Conservation (phyloP, 2,888 invertebrate species). For the Odiellus spinosus region DNA sequence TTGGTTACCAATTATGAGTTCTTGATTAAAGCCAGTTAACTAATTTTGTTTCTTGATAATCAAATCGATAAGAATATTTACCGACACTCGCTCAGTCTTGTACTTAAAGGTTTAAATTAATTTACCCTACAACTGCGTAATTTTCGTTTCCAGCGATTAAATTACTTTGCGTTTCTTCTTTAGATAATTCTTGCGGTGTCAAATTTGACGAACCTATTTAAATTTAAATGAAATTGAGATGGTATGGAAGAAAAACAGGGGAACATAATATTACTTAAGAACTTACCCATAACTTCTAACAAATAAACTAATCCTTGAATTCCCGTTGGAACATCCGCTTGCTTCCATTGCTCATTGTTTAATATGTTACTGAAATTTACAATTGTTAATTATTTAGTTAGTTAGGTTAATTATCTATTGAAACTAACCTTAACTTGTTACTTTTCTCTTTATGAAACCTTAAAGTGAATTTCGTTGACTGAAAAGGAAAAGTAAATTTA, state of each 20-base stretch:
- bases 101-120: conserved; percentile 2
- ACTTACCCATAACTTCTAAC: conserved; percentile 37
- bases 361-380: conserved; percentile 43
- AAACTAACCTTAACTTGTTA: conserved; percentile 47
- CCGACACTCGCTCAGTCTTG: no score
- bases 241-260: no score
- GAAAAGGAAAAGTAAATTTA: conserved; percentile 36
- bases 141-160: conserved; percentile 30
- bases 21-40: no score
- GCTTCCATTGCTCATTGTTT: conserved; percentile 85
- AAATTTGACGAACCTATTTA: no score
- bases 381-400: background rate
- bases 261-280: conserved; percentile 1
- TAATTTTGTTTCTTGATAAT: no score
- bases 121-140: conserved; percentile 35
- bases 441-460: conserved; percentile 78
- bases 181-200: no score
- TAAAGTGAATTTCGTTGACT: conserved; percentile 78
- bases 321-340: conserved; percentile 73
- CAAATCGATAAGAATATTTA: background rate
- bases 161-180: conserved; percentile 19
- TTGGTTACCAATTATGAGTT: no score
- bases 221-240: no score
- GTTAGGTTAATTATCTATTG: background rate
- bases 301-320: conserved; percentile 68